Evolutionary conservation across 2,888 invertebrate species (phyloP).

Genomic region (Mimachlamys varia): DNA sequence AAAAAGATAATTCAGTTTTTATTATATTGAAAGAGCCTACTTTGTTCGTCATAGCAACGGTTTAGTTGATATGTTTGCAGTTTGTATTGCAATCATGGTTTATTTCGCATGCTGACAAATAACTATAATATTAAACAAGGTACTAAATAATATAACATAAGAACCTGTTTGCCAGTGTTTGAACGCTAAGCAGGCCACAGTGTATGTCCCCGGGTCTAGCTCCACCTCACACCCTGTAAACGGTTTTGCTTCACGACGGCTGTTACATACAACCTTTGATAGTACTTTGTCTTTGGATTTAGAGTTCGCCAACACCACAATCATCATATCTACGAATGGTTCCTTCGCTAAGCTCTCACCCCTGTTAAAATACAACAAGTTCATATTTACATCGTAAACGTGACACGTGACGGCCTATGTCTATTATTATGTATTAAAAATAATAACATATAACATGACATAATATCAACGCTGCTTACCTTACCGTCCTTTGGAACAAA

Average conservation of each 20-base stretch:
- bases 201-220: constrained; percentile 95
- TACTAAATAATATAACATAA: too few species aligned
- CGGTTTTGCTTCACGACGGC: constrained; percentile 91
- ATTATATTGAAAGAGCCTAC: too few species aligned
- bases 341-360: constrained; percentile 37
- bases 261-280: constrained; percentile 85
- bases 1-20: too few species aligned
- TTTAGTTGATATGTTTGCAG: too few species aligned
- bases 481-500: constrained; percentile 87
- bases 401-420: too few species aligned
- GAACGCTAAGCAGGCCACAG: constrained; percentile 95
- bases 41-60: too few species aligned
- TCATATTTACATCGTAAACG: too few species aligned
- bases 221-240: constrained; percentile 97
- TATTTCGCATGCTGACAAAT: too few species aligned
- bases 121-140: too few species aligned
- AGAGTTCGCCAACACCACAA: constrained; percentile 45
- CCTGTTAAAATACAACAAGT: constrained; percentile 5
- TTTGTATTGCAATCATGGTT: too few species aligned
- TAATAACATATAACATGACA: not conserved
- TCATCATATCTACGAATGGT: constrained; percentile 48
- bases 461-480: constrained; percentile 84
- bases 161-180: constrained; percentile 89
- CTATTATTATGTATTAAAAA: too few species aligned
- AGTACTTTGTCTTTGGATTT: constrained; percentile 29